A percentile compares a stretch with the other conserved stretches of the same genome.
Evolutionary conservation across 1,140 invertebrate species (phyloP).

Genomic region (Eriosoma lanigerum): DNA sequence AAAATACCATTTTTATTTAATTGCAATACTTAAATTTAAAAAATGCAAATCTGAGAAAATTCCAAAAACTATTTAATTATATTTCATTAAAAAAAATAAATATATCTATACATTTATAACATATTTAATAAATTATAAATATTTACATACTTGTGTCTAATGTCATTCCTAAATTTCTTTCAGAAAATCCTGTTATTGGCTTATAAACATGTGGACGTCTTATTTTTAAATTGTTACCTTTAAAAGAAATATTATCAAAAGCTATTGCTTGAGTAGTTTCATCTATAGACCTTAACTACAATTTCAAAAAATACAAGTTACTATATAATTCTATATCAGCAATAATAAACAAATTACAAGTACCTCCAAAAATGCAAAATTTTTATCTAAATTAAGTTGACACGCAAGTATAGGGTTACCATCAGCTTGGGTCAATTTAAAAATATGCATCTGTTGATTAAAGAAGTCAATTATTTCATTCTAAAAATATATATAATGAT

Average conservation of each 20-base stretch:
- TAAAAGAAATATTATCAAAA: slow-evolving; percentile 99
- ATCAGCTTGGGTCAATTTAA: slow-evolving; percentile 95
- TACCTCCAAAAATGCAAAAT: slow-evolving; percentile 99
- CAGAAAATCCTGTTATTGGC: slow-evolving; percentile 95
- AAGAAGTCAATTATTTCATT: slow-evolving; percentile 99
- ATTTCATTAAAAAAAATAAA: slow-evolving; percentile 35
- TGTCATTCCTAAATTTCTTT: slow-evolving; percentile 67
- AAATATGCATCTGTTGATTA: slow-evolving; percentile 99
- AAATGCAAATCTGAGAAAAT: slow-evolving; percentile 33
- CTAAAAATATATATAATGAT: slow-evolving; percentile 56
- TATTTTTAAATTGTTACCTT: slow-evolving; percentile 98
- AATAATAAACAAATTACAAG: slow-evolving; percentile 54
- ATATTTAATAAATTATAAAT: neutral
- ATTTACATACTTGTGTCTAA: slow-evolving; percentile 59
- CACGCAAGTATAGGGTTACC: slow-evolving; percentile 98
- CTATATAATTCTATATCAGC: neutral
- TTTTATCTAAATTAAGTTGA: slow-evolving; percentile 99
- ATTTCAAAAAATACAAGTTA: slow-evolving; percentile 52
- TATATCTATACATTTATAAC: neutral
- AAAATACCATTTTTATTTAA: neutral
- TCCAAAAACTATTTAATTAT: slow-evolving; percentile 41
- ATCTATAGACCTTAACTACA: slow-evolving; percentile 92
- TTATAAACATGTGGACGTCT: slow-evolving; percentile 98
- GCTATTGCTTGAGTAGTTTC: slow-evolving; percentile 99
- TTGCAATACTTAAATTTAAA: neutral